These are phyloP conservation scores for Laticauda laticaudata DNA, from an alignment of 2,113 vertebrate genomes.

Conservation along the genomic window DNA sequence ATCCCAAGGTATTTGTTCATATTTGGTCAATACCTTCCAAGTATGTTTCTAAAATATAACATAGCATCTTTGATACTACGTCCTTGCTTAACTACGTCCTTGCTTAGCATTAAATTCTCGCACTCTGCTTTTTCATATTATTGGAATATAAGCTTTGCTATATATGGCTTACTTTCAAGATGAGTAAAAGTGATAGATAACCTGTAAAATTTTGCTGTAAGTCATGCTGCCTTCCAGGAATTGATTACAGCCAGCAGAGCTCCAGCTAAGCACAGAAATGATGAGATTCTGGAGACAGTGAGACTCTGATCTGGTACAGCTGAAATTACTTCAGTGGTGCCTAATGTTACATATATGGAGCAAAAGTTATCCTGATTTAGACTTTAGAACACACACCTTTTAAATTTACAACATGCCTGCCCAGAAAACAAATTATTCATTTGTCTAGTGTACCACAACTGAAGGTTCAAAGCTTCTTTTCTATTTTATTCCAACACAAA, in stretches of 20 bases:
- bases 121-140: neutral
- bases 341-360: neutral
- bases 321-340: neutral
- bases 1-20: constrained; percentile 13
- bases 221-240: constrained; percentile 18
- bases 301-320: neutral
- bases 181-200: constrained; percentile 16
- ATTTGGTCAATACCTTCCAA: constrained; percentile 17
- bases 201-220: constrained; percentile 15
- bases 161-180: neutral
- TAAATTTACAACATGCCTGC: neutral
- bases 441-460: neutral
- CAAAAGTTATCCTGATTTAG: neutral
- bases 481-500: neutral
- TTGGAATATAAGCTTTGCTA: neutral
- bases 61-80: neutral
- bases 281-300: constrained; percentile 2
- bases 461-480: neutral
- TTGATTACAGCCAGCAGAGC: constrained; percentile 4
- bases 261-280: neutral
- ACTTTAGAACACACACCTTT: neutral
- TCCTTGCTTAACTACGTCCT: constrained; percentile 9
- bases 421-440: neutral
- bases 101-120: constrained; percentile 20
- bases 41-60: neutral